Percentiles rank a stretch among this genome's conserved stretches.
These are phyloP conservation scores for Nothocercus julius DNA, from an alignment of 2,113 vertebrate species.

Conservation along the genomic window DNA sequence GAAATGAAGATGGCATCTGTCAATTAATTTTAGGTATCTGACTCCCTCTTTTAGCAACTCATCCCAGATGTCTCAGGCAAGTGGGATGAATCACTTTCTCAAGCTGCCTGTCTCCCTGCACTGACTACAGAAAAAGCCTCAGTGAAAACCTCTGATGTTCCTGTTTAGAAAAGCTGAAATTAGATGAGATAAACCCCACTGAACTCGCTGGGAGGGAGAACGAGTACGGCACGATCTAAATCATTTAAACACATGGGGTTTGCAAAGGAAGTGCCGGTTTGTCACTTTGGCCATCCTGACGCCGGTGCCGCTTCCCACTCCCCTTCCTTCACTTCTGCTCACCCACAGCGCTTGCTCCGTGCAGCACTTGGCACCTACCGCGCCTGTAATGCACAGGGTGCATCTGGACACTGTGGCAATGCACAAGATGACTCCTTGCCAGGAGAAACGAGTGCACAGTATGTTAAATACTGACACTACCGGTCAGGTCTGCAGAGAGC, in stretches of 20 bases:
- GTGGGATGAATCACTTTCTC: background rate
- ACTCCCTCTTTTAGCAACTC: background rate
- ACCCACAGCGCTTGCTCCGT: background rate
- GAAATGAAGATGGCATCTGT: background rate
- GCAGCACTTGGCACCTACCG: background rate
- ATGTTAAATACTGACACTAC: fast-evolving
- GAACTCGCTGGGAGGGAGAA: background rate
- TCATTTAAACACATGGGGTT: background rate
- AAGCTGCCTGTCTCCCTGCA: background rate
- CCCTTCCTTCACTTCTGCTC: background rate
- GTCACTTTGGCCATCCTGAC: background rate
- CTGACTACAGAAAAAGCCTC: background rate
- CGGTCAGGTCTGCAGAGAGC: background rate
- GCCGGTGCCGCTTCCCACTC: background rate
- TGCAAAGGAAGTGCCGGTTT: background rate
- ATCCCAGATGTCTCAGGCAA: background rate
- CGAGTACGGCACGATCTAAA: background rate
- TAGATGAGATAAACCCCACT: background rate
- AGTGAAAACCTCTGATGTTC: background rate
- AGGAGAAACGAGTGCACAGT: background rate
- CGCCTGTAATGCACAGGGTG: background rate
- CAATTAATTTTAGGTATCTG: background rate
- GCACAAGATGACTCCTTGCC: background rate
- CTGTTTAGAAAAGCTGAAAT: background rate
- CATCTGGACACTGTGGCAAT: background rate